Evolutionary conservation across 2,888 invertebrate genomes (phyloP).

Genomic region (Lithophane leautieri): DNA sequence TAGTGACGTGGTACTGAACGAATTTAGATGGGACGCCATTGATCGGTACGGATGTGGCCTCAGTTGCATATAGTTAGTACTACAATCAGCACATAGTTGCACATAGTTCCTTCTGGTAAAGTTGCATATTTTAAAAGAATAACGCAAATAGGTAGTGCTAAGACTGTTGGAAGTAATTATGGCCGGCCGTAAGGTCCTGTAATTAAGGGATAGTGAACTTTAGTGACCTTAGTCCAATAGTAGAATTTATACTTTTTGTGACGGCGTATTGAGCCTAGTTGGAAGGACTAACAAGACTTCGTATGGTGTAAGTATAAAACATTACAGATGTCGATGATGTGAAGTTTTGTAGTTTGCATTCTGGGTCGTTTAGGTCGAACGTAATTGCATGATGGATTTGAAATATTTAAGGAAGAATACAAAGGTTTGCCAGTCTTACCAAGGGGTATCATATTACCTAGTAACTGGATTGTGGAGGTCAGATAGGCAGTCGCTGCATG

Average conservation of each 20-base stretch:
- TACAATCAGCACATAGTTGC: slow-evolving; percentile 23
- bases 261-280: slow-evolving; percentile 16
- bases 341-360: neutral
- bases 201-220: slow-evolving; percentile 4
- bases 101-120: slow-evolving; percentile 6
- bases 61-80: slow-evolving; percentile 40
- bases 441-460: too few species aligned
- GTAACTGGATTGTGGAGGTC: too few species aligned
- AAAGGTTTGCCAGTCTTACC: neutral
- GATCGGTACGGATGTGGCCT: slow-evolving; percentile 49
- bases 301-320: slow-evolving; percentile 27
- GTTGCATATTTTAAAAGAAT: neutral
- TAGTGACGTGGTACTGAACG: slow-evolving; percentile 43
- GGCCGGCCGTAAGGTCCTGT: neutral
- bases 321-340: neutral
- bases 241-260: neutral
- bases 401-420: neutral
- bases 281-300: neutral
- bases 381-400: neutral
- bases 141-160: neutral
- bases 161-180: neutral
- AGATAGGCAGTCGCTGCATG: too few species aligned
- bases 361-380: neutral
- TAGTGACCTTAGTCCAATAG: neutral
- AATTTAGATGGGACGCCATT: slow-evolving; percentile 57